phyloP scores from a whole-genome alignment of 2,113 vertebrate species.

The Rhinopomastus cyanomelas region DNA sequence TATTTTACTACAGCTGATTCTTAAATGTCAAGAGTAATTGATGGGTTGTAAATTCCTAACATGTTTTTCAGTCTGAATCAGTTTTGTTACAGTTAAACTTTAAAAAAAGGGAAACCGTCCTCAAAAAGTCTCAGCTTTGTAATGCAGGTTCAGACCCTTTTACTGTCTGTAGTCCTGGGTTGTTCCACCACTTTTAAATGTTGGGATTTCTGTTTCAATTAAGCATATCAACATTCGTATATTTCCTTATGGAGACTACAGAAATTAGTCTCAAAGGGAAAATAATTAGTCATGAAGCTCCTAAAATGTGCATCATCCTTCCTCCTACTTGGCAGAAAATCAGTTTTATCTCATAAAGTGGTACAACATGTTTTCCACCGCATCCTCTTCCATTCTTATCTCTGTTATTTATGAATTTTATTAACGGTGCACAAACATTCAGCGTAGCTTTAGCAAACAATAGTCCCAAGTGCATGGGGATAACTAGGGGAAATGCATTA shows the following conservation, averaged over 20 bases:
- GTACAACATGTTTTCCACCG: not conserved
- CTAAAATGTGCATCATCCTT: not conserved
- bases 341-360: not conserved
- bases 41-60: slow-evolving; percentile 30
- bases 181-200: not conserved
- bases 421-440: not conserved
- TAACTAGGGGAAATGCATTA: not conserved
- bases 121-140: not conserved
- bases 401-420: not conserved
- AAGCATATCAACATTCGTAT: not conserved
- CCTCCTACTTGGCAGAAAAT: not conserved
- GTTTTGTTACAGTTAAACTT: slow-evolving; percentile 26
- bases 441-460: not conserved
- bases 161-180: not conserved
- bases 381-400: not conserved
- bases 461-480: not conserved
- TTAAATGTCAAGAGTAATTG: slow-evolving; percentile 35
- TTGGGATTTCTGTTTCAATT: not conserved
- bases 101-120: not conserved
- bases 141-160: not conserved
- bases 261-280: not conserved
- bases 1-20: slow-evolving; percentile 9
- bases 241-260: not conserved
- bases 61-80: slow-evolving; percentile 49
- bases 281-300: not conserved